Percentiles rank a stretch among this genome's conserved stretches.
Evolutionary conservation across 2,113 vertebrate genomes (phyloP).

Genomic region (Junco hyemalis): DNA sequence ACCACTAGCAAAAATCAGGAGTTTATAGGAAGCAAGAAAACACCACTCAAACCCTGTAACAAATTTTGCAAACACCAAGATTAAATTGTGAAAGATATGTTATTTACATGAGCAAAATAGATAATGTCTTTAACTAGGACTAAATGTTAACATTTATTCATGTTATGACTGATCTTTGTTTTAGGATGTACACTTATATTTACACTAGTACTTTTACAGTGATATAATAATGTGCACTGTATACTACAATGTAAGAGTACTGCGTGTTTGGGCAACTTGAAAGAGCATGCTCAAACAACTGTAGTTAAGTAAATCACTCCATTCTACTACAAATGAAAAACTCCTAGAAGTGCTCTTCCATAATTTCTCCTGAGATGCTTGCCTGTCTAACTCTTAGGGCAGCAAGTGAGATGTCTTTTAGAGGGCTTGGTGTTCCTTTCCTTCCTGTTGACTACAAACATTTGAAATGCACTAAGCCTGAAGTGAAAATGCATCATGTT

Average conservation of each 20-base stretch:
- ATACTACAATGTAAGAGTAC: background rate
- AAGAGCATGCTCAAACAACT: background rate
- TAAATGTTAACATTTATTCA: background rate
- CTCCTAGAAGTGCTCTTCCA: background rate
- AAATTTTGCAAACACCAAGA: background rate
- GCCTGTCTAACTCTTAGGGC: background rate
- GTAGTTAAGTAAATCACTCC: background rate
- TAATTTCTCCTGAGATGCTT: background rate
- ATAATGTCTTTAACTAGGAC: background rate
- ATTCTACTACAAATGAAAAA: background rate
- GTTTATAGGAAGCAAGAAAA: background rate
- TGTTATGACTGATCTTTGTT: background rate
- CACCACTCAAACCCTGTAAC: background rate
- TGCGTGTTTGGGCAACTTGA: background rate
- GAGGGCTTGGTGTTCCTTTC: background rate
- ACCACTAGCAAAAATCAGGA: background rate
- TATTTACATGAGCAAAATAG: background rate
- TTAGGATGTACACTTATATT: background rate
- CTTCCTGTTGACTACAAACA: background rate
- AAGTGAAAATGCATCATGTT: background rate
- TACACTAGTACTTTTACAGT: background rate
- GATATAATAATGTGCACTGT: background rate
- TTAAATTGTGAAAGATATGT: background rate
- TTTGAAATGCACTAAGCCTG: background rate
- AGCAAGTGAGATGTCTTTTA: background rate